Conservation (phyloP, 2,113 vertebrate species). For the Pteronura brasiliensis region DNA sequence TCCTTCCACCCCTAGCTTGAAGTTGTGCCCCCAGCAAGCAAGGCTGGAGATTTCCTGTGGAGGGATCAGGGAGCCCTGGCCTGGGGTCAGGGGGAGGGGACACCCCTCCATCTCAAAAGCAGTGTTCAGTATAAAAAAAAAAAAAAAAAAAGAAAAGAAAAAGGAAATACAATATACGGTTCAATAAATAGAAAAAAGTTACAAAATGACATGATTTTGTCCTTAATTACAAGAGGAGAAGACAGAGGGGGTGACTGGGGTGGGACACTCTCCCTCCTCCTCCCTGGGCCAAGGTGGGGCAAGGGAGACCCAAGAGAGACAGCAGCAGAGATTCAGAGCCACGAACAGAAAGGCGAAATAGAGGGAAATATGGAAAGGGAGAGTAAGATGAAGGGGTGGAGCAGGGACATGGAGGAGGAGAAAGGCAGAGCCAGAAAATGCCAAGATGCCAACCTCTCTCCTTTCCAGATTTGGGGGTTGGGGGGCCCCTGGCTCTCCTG, state of each 20-base stretch:
- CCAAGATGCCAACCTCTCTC: not conserved
- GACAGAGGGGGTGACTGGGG: not conserved
- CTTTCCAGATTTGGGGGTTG: not conserved
- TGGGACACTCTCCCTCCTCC: not conserved
- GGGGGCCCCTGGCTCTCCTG: not conserved
- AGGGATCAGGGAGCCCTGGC: not conserved
- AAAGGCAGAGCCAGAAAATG: not conserved
- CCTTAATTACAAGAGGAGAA: constrained; percentile 65
- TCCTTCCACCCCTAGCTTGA: fast-evolving
- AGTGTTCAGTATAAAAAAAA: constrained; percentile 57
- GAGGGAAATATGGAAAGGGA: not conserved
- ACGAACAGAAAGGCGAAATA: not conserved
- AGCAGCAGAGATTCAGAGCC: not conserved
- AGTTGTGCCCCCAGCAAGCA: not conserved
- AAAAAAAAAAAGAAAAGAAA: not conserved
- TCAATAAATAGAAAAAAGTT: constrained; percentile 81
- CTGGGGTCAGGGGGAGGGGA: fast-evolving
- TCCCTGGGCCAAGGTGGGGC: not conserved
- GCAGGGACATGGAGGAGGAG: not conserved
- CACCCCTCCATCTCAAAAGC: not conserved
- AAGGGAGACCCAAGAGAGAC: not conserved
- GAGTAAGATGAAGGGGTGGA: not conserved
- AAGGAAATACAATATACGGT: constrained; percentile 66
- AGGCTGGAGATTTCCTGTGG: not conserved
- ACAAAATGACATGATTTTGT: constrained; percentile 72